phyloP scores from a whole-genome alignment of 1,140 invertebrate species.

The Papilio dardanus region DNA sequence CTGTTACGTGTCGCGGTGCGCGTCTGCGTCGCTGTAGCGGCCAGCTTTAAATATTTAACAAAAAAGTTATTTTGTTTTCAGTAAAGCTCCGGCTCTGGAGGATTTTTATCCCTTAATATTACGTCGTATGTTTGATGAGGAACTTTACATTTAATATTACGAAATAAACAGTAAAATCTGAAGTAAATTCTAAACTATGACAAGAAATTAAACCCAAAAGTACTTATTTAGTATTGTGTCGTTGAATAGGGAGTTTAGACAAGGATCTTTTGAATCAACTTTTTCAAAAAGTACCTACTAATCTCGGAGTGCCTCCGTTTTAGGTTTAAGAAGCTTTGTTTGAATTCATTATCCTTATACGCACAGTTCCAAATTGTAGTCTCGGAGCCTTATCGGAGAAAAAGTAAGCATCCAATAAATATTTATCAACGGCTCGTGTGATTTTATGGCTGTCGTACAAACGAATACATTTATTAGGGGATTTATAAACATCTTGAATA shows the following conservation, averaged over 20 bases:
- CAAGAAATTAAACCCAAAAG: neutral
- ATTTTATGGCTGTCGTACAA: constrained; percentile 33
- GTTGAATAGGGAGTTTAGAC: neutral
- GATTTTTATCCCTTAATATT: constrained; percentile 38
- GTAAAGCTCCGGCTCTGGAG: constrained; percentile 38
- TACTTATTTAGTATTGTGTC: neutral
- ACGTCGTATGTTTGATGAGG: neutral
- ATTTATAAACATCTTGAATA: constrained; percentile 30
- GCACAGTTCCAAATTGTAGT: constrained; percentile 17
- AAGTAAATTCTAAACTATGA: neutral
- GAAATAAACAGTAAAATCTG: neutral
- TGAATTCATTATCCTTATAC: constrained; percentile 35
- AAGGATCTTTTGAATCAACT: neutral
- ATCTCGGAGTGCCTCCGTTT: constrained; percentile 6
- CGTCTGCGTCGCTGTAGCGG: constrained; percentile 37
- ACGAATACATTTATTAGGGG: constrained; percentile 29
- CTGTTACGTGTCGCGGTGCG: constrained; percentile 41
- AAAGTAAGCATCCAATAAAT: constrained; percentile 34
- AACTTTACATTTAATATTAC: constrained; percentile 12
- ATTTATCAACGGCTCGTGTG: constrained; percentile 32
- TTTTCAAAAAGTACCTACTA: neutral
- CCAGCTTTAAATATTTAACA: constrained; percentile 50
- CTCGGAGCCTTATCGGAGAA: constrained; percentile 24
- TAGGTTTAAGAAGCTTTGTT: constrained; percentile 23
- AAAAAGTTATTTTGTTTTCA: constrained; percentile 50